These are phyloP conservation scores for Anisognathus igniventris DNA, from an alignment of 2,797 vertebrate species.

Conservation along the genomic window DNA sequence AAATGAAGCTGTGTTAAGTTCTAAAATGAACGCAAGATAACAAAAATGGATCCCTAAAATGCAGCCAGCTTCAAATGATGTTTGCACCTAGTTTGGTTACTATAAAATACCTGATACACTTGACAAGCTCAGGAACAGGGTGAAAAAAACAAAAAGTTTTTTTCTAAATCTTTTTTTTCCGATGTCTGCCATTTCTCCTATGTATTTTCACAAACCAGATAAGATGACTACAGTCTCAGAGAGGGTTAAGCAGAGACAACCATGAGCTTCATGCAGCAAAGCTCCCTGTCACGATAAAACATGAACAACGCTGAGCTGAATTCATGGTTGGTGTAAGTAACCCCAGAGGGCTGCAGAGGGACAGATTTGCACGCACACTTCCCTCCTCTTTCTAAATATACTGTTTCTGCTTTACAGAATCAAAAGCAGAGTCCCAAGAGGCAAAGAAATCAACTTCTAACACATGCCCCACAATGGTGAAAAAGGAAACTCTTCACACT, in stretches of 20 bases:
- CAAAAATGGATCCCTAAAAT: background rate
- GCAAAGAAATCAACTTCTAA: conserved; percentile 41
- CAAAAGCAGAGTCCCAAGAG: background rate
- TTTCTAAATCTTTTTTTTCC: background rate
- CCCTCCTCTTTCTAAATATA: background rate
- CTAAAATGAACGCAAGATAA: background rate
- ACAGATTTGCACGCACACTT: background rate
- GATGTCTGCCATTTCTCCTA: background rate
- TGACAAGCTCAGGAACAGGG: background rate
- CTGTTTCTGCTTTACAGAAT: background rate
- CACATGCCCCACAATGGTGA: background rate
- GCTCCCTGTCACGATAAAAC: background rate
- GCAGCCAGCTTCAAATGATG: background rate
- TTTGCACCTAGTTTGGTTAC: background rate
- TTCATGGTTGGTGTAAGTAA: background rate
- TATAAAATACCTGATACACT: background rate
- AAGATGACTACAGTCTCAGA: background rate
- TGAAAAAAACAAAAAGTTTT: background rate
- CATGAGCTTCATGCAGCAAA: background rate
- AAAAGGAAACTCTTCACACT: conserved; percentile 24
- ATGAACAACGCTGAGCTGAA: background rate
- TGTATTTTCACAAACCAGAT: background rate
- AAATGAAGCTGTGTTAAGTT: background rate
- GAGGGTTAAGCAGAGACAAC: conserved; percentile 15
- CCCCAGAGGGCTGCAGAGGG: background rate